Evolutionary conservation across 2,797 vertebrate species (phyloP), one percentile per base, ranked within the genome.

Genomic region (Sorex maritimensis): DNA sequence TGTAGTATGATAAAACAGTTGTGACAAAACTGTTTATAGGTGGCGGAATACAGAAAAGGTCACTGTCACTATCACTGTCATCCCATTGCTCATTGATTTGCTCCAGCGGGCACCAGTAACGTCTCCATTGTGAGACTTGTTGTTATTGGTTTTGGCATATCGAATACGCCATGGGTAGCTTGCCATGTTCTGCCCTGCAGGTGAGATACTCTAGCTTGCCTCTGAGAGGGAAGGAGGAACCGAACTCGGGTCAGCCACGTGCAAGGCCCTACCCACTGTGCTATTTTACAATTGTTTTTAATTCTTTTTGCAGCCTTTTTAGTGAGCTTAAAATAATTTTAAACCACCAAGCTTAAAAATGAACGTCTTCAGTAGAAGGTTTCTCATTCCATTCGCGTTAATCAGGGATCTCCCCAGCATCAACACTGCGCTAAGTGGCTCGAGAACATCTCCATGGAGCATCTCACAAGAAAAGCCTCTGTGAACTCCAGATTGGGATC

Each of bases 261-360:
- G 34, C 34, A 34, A 34, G 34, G 34, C 34, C 34, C 34, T 34
- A 34, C 34, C 34, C 34, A 34, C 34, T 34, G 34, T 34, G 7
- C 2, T 82, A 26, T 19, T 90, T 84, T 69, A 52, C 49, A 79
- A 82, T 82, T 92, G 26, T 79, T 93, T 61, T 11, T 61, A 91
- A 19, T 74, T 63, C 55, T 92, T 78, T 41, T 24, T 75, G 10
- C 4, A 67, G 75, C 19, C n/a, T 88, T 88, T 88, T 90, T 79
- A 68, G 2, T 52, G 83, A 90, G 67, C 80, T 88, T 89, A 71
- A 91, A 86, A 74, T 74, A 61, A 83, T 67, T 81, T 63, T 80
- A 68, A 87, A 92, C 58, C 44, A 38, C 23, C 63, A 65, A 75
- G 6, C 72, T 86, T 44, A 73, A 74, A 58, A 58, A 58, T 58